Evolutionary conservation across 1,140 invertebrate genomes (phyloP).

Genomic region (Danaus plexippus): DNA sequence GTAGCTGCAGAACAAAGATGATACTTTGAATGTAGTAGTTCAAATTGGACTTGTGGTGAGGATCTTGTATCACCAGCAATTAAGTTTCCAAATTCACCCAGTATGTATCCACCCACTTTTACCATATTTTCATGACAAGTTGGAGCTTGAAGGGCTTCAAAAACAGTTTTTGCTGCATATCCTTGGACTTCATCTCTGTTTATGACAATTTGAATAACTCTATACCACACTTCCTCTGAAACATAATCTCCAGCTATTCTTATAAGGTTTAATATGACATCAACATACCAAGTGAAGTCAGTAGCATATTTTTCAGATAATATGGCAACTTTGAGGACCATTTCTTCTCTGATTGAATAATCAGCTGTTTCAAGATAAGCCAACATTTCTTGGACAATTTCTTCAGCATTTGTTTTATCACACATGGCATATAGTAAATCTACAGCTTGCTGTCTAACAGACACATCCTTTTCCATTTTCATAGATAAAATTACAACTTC

Average conservation of each 20-base stretch:
- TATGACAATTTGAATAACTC: constrained; percentile 99
- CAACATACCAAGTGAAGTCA: constrained; percentile 99
- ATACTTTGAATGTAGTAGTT: constrained; percentile 98
- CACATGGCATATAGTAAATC: constrained; percentile 99
- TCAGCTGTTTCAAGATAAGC: constrained; percentile 99
- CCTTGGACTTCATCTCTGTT: constrained; percentile 99
- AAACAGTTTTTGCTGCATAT: constrained; percentile 99
- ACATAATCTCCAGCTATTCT: constrained; percentile 99
- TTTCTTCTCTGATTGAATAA: constrained; percentile 99
- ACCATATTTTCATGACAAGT: constrained; percentile 99
- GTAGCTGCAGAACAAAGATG: constrained; percentile 98
- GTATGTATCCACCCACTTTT: constrained; percentile 99
- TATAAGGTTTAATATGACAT: constrained; percentile 99
- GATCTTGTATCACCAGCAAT: constrained; percentile 99
- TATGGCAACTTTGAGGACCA: constrained; percentile 99
- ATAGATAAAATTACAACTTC: constrained; percentile 99
- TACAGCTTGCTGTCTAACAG: constrained; percentile 97
- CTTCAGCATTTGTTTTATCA: constrained; percentile 98
- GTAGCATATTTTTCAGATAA: constrained; percentile 99
- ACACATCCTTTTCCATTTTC: constrained; percentile 99
- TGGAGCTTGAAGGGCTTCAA: constrained; percentile 97
- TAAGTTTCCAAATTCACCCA: constrained; percentile 99
- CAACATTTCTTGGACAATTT: constrained; percentile 99
- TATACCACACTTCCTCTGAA: constrained; percentile 98
- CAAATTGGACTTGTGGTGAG: constrained; percentile 96